These are phyloP conservation scores for Cyprinodon diabolis DNA, from an alignment of 2,797 vertebrate species.

Conservation along the genomic window DNA sequence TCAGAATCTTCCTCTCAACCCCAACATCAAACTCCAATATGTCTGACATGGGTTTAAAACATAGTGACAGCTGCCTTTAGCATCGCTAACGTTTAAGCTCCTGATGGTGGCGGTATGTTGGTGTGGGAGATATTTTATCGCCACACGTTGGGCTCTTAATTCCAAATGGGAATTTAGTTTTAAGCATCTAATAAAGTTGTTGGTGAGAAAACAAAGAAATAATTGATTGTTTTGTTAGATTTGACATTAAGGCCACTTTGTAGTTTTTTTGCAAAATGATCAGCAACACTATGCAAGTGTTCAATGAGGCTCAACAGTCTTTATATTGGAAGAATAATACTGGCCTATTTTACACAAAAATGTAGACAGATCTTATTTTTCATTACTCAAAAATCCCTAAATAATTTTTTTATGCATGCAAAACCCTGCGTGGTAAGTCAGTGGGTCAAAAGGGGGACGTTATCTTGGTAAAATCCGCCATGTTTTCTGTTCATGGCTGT, in stretches of 20 bases:
- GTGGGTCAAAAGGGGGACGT: not conserved
- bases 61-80: too few species aligned
- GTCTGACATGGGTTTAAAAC: too few species aligned
- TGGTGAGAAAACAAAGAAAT: too few species aligned
- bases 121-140: too few species aligned
- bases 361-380: not conserved
- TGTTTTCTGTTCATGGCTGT: not conserved
- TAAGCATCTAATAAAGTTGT: too few species aligned
- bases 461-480: not conserved
- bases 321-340: not conserved
- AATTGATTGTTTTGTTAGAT: too few species aligned
- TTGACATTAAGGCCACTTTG: not conserved
- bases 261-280: not conserved
- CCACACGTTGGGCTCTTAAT: too few species aligned
- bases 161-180: too few species aligned
- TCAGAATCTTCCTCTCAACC: too few species aligned
- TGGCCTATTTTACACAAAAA: not conserved
- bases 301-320: not conserved
- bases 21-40: too few species aligned
- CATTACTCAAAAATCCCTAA: not conserved
- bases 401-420: not conserved
- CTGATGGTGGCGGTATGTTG: too few species aligned
- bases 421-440: not conserved
- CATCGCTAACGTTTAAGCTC: too few species aligned
- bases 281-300: not conserved